Evolutionary conservation across 2,113 vertebrate species (phyloP).

Genomic region (Rhadina sibilatrix): DNA sequence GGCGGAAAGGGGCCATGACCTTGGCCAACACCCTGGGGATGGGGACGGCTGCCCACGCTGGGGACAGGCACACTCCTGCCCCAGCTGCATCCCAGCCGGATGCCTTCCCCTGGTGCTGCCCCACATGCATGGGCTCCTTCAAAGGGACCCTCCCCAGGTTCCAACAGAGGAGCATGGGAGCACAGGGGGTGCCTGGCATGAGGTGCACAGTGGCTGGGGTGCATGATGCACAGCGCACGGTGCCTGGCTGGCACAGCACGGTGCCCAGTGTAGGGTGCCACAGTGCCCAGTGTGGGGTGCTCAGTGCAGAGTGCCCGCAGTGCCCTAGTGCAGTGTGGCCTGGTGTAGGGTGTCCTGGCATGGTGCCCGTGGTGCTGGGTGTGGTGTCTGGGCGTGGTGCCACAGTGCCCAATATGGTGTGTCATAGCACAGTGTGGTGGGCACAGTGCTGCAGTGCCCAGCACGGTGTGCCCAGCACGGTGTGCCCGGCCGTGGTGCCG

Average conservation of each 20-base stretch:
- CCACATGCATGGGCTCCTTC: neutral
- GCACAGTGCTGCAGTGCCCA: too few relatives aligned
- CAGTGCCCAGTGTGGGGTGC: neutral
- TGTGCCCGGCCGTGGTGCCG: too few relatives aligned
- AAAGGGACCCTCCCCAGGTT: neutral
- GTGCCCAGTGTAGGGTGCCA: neutral
- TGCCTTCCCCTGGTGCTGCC: neutral
- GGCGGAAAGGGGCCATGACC: neutral
- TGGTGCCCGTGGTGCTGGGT: neutral
- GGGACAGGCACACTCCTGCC: neutral
- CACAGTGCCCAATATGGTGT: neutral
- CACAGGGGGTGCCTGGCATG: fast-evolving
- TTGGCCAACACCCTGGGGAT: neutral
- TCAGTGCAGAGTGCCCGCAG: too few relatives aligned
- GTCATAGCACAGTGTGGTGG: too few relatives aligned
- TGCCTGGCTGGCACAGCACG: neutral
- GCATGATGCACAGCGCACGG: fast-evolving
- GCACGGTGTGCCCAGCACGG: too few relatives aligned
- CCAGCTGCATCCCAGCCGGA: neutral
- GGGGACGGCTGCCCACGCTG: neutral
- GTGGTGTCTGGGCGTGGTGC: fast-evolving
- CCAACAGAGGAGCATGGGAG: neutral
- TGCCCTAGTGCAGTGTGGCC: fast-evolving
- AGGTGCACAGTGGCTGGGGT: fast-evolving
- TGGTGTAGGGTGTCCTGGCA: neutral